A percentile compares a stretch with the other conserved stretches of the same genome.
phyloP scores from a whole-genome alignment of 2,797 vertebrate species.

The Pseudocheirus occidentalis region DNA sequence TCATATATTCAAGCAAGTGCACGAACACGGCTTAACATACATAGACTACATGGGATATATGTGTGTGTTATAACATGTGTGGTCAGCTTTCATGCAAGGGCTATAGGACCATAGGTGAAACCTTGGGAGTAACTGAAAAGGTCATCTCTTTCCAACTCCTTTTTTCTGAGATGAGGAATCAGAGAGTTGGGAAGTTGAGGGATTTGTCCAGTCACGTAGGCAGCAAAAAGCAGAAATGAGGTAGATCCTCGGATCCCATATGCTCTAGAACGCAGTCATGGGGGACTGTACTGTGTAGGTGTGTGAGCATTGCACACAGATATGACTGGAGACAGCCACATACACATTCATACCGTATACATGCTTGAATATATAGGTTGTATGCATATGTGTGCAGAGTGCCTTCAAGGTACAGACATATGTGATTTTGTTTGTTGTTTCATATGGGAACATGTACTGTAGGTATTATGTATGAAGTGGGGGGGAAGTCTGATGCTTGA shows the following conservation, averaged over 20 bases:
- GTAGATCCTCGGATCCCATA: background rate
- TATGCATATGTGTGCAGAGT: too few relatives aligned
- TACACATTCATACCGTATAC: too few relatives aligned
- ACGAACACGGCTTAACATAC: background rate
- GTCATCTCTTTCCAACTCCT: background rate
- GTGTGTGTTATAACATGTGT: background rate
- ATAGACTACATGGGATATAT: too few relatives aligned
- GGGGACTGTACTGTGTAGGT: background rate
- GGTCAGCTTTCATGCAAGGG: background rate
- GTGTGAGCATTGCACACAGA: background rate
- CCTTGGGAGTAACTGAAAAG: background rate
- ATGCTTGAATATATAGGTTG: too few relatives aligned
- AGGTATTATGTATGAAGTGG: too few relatives aligned
- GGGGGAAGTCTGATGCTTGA: too few relatives aligned
- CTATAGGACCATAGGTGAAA: background rate
- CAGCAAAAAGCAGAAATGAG: background rate
- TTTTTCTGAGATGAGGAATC: background rate
- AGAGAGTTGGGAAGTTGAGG: background rate
- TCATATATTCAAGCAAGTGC: background rate
- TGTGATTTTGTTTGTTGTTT: too few relatives aligned
- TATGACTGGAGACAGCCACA: too few relatives aligned
- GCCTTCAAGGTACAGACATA: too few relatives aligned
- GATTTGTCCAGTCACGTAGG: background rate
- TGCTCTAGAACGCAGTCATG: background rate
- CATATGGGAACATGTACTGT: too few relatives aligned